A percentile compares a stretch with the other conserved stretches of the same genome.
Evolutionary conservation across 1,140 invertebrate species (phyloP).

Genomic region (Ladona fulva): DNA sequence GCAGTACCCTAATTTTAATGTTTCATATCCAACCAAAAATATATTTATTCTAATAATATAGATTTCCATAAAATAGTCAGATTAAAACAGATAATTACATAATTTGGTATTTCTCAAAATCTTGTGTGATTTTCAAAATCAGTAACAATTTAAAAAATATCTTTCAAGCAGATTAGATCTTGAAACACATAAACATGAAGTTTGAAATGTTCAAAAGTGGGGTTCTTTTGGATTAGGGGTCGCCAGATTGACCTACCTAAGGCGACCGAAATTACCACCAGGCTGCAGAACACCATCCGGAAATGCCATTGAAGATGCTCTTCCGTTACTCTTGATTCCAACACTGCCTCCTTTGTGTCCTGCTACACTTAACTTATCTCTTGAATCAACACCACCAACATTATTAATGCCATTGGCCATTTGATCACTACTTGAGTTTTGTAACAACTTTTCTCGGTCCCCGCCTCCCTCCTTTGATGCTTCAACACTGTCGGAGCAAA

Average conservation of each 20-base stretch:
- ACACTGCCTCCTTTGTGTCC: not conserved
- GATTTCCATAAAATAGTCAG: too few species aligned
- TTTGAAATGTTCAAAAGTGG: too few species aligned
- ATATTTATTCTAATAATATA: too few species aligned
- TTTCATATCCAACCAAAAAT: too few species aligned
- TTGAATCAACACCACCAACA: not conserved
- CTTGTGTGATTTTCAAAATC: too few species aligned
- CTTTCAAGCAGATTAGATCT: too few species aligned
- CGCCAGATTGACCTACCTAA: not conserved
- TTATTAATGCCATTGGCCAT: not conserved
- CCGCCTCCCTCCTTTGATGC: not conserved
- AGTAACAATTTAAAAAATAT: too few species aligned
- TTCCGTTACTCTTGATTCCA: not conserved
- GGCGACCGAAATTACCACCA: not conserved
- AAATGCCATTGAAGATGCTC: not conserved
- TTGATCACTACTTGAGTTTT: not conserved
- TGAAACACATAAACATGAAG: too few species aligned
- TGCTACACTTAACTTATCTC: not conserved
- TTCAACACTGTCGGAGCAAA: slow-evolving; percentile 8
- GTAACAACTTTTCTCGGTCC: not conserved
- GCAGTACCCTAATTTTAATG: too few species aligned
- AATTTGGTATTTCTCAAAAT: too few species aligned
- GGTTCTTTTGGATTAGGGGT: not conserved
- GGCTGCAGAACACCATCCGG: not conserved
- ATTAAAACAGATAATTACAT: too few species aligned